Conservation (phyloP, 2,888 invertebrate genomes). For the Nomada goodeniana region DNA sequence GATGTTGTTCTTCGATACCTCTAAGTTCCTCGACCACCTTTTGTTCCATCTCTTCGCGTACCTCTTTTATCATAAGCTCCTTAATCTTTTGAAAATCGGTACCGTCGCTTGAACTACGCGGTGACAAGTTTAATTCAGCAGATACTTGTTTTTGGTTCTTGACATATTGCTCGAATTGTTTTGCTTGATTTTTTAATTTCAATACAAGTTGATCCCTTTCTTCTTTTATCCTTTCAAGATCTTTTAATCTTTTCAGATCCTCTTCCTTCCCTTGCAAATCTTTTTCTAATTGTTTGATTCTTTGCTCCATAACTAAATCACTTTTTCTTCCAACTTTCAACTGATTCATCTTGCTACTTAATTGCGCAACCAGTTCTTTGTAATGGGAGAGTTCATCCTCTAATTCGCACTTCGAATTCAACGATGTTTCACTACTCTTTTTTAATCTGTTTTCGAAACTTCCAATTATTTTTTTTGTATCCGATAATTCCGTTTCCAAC, state of each 20-base stretch:
- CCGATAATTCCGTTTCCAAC: slow-evolving; percentile 84
- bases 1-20: slow-evolving; percentile 86
- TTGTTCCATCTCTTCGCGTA: slow-evolving; percentile 89
- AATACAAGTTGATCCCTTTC: slow-evolving; percentile 87
- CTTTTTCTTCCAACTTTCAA: slow-evolving; percentile 69
- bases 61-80: slow-evolving; percentile 86
- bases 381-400: slow-evolving; percentile 75
- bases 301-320: slow-evolving; percentile 70
- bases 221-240: slow-evolving; percentile 82
- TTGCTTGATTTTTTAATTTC: slow-evolving; percentile 87
- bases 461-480: slow-evolving; percentile 77
- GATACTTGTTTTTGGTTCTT: slow-evolving; percentile 85
- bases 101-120: slow-evolving; percentile 73
- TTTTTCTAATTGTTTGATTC: slow-evolving; percentile 75
- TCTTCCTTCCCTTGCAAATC: slow-evolving; percentile 76
- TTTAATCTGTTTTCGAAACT: slow-evolving; percentile 81
- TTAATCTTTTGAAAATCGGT: slow-evolving; percentile 84
- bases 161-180: slow-evolving; percentile 88
- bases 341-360: slow-evolving; percentile 65
- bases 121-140: slow-evolving; percentile 77
- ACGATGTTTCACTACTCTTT: slow-evolving; percentile 60
- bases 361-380: slow-evolving; percentile 73
- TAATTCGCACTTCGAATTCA: slow-evolving; percentile 63
- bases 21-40: slow-evolving; percentile 88
- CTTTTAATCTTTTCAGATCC: slow-evolving; percentile 72